Evolutionary conservation across 2,797 vertebrate species (phyloP).

Genomic region (Epinephelus malabaricus): DNA sequence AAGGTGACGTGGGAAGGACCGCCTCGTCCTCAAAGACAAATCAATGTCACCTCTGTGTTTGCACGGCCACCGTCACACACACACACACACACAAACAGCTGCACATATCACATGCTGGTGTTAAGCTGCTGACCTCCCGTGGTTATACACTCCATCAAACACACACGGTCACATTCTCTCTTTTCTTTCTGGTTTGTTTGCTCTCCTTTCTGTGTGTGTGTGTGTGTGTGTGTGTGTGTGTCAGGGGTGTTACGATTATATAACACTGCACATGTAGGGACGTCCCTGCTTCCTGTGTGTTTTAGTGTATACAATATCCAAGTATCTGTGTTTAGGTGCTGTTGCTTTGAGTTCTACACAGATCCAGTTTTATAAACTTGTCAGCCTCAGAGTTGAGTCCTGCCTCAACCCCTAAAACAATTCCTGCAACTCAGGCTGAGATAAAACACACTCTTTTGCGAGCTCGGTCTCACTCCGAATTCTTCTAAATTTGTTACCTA

Average conservation of each 20-base stretch:
- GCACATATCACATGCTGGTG: conserved; percentile 38
- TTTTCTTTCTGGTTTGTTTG: conserved; percentile 17
- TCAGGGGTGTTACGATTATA: background rate
- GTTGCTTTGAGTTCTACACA: too few relatives aligned
- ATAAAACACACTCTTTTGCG: too few relatives aligned
- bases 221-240: background rate
- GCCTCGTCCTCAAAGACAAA: conserved; percentile 55
- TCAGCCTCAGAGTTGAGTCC: too few relatives aligned
- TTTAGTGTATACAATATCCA: background rate
- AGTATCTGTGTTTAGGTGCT: background rate
- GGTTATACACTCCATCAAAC: background rate
- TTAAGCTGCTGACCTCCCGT: conserved; percentile 28
- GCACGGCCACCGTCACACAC: background rate
- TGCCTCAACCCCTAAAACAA: too few relatives aligned
- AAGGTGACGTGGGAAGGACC: background rate
- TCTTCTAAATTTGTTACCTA: too few relatives aligned
- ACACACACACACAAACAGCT: conserved; percentile 30
- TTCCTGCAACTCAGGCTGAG: too few relatives aligned
- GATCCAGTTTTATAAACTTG: too few relatives aligned
- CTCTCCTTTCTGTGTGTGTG: conserved; percentile 1
- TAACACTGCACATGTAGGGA: background rate
- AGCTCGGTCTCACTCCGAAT: too few relatives aligned
- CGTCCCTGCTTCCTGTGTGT: background rate
- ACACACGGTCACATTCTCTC: conserved; percentile 12
- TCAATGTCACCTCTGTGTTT: conserved; percentile 61